Percentiles rank a stretch among this genome's conserved stretches.
These are phyloP conservation scores for Eonycteris spelaea DNA, from an alignment of 2,113 vertebrate genomes.

Conservation along the genomic window DNA sequence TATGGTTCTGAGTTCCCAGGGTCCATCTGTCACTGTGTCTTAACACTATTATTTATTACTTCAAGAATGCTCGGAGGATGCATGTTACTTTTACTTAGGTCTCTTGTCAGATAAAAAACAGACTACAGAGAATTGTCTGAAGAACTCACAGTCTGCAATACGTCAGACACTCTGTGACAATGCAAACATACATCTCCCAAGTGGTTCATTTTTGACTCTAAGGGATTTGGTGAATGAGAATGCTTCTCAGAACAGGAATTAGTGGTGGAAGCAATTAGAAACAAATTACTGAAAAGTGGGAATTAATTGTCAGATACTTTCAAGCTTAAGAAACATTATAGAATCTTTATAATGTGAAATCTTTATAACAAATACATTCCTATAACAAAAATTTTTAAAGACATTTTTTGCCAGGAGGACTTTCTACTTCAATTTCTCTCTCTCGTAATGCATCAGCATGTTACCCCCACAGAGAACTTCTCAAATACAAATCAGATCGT, in stretches of 20 bases:
- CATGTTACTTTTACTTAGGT: background rate
- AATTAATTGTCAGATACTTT: background rate
- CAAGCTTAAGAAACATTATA: background rate
- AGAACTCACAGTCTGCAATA: background rate
- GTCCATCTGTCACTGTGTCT: conserved; percentile 31
- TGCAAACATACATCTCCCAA: background rate
- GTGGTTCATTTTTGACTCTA: background rate
- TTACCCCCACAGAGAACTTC: background rate
- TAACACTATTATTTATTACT: conserved; percentile 39
- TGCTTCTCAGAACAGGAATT: background rate
- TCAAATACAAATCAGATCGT: background rate
- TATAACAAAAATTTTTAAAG: background rate
- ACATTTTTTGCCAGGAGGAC: background rate
- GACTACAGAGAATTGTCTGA: background rate
- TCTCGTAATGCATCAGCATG: accelerated
- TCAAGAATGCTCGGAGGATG: background rate
- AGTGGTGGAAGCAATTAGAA: background rate
- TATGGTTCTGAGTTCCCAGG: background rate
- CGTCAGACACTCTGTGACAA: background rate
- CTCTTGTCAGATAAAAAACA: conserved; percentile 10
- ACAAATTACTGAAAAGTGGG: background rate
- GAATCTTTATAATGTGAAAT: background rate
- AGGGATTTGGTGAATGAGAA: background rate
- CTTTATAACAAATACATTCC: background rate
- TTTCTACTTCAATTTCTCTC: background rate